phyloP scores from a whole-genome alignment of 1,140 invertebrate species.

The Bombus waltoni region DNA sequence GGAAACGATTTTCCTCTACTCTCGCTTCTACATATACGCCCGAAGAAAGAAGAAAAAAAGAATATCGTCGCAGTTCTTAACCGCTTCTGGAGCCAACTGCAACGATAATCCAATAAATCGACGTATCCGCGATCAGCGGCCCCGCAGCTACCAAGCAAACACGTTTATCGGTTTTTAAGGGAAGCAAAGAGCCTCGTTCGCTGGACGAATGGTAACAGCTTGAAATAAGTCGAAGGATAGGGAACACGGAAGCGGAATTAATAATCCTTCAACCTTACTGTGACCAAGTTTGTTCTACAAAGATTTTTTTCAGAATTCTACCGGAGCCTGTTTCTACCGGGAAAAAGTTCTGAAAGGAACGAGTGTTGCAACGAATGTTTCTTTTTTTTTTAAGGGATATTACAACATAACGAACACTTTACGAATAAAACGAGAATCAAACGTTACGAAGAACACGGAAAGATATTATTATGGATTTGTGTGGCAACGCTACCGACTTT shows the following conservation, averaged over 20 bases:
- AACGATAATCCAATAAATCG: conserved; percentile 48
- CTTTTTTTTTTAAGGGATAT: too few species aligned
- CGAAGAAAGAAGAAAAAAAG: background rate
- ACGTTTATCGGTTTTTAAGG: conserved; percentile 64
- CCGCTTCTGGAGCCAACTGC: conserved; percentile 44
- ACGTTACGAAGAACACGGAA: too few species aligned
- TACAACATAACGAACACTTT: too few species aligned
- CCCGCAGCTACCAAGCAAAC: conserved; percentile 47
- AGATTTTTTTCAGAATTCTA: background rate
- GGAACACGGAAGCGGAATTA: background rate
- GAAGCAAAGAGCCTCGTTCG: background rate
- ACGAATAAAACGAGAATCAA: too few species aligned
- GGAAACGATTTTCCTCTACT: conserved; percentile 4
- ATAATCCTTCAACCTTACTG: background rate
- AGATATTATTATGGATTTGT: too few species aligned
- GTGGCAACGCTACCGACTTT: too few species aligned
- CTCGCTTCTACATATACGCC: background rate
- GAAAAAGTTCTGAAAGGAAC: too few species aligned
- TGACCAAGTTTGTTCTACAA: background rate
- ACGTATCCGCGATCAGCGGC: conserved; percentile 51
- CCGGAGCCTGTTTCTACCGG: too few species aligned
- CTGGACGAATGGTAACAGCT: background rate
- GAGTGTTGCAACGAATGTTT: too few species aligned
- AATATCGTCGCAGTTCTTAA: conserved; percentile 29
- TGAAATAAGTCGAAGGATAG: background rate